A percentile compares a stretch with the other conserved stretches of the same genome.
Evolutionary conservation across 2,113 vertebrate genomes (phyloP).

Genomic region (Cyphomyrus discorhynchus): DNA sequence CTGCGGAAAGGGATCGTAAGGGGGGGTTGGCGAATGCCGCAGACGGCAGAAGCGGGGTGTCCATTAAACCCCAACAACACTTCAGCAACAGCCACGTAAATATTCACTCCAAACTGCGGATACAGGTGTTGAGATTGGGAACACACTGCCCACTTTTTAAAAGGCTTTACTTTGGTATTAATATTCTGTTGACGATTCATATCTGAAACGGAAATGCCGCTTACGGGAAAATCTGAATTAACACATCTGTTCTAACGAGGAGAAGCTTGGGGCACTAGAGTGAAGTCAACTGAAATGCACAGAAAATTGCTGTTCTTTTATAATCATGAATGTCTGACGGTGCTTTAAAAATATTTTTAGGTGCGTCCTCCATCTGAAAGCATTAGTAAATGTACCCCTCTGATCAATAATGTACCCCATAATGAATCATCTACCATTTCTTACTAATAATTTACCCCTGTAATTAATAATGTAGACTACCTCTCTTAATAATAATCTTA

Average conservation of each 20-base stretch:
- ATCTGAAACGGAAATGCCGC: neutral
- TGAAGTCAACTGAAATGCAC: neutral
- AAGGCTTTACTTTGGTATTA: neutral
- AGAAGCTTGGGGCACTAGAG: neutral
- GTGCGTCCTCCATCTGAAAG: neutral
- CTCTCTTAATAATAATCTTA: neutral
- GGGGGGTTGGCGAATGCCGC: neutral
- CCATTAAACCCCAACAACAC: neutral
- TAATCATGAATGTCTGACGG: neutral
- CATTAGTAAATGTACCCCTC: neutral
- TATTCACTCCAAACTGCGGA: neutral
- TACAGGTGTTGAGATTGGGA: neutral
- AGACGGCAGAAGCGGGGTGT: neutral
- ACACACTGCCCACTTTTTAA: neutral
- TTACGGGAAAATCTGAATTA: neutral
- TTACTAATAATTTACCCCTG: neutral
- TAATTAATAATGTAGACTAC: neutral
- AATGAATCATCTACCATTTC: neutral
- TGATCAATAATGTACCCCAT: neutral
- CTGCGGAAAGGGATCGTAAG: neutral
- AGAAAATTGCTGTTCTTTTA: neutral
- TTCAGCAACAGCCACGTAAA: neutral
- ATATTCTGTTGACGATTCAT: neutral
- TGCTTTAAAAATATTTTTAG: conserved; percentile 4
- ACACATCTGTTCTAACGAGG: neutral